Evolutionary conservation across 1,140 invertebrate genomes (phyloP), one percentile per base, ranked within the genome.

Genomic region (Psix sp.): DNA sequence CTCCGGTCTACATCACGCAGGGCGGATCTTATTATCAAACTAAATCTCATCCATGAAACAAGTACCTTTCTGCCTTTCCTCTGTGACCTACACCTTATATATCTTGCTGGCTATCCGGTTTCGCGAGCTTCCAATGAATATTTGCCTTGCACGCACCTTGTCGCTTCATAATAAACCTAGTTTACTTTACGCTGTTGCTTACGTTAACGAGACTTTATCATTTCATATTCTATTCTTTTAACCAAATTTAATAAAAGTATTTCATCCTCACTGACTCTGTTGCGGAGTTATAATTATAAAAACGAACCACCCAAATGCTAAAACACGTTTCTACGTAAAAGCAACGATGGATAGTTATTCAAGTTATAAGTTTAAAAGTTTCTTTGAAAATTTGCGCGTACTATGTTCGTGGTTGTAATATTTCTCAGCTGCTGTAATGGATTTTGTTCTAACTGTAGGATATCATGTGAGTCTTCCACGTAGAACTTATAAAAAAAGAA

Each of bases 11-110:
- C 65, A 74, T 76, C 60, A 51, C 59, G 33, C 68, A 68, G 66
- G 76, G 74, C 76, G 77, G 77, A 83, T 85, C 82, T 86, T 86
- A 85, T 86, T 86, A 86, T 85, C 81, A 83, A 80, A 72, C 82
- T 80, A 81, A 83, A 82, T 85, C 83, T 83, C 82, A 82, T 85
- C 81, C 76, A 51, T 76, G 78, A 82, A 83, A 83, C 83, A 83
- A 82, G 77, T 79, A 77, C 68, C 76, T 80, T 75, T 74, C 74
- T 75, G 66, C 54, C 66, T 74, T 49, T 71, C 57, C 68, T 45
- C 68, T 66, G 40, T 70, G 68, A 77, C 68, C 65, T 38, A 29
- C 40, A 48, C 46, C 59, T 17, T 51, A 45, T 73, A 73, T 56
- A 73, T 77, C 57, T 62, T 52, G 38, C 18, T 33, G 59, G 59